Evolutionary conservation across 2,888 invertebrate species (phyloP), one percentile per base, ranked within the genome.

Genomic region (Chrysolina americana): DNA sequence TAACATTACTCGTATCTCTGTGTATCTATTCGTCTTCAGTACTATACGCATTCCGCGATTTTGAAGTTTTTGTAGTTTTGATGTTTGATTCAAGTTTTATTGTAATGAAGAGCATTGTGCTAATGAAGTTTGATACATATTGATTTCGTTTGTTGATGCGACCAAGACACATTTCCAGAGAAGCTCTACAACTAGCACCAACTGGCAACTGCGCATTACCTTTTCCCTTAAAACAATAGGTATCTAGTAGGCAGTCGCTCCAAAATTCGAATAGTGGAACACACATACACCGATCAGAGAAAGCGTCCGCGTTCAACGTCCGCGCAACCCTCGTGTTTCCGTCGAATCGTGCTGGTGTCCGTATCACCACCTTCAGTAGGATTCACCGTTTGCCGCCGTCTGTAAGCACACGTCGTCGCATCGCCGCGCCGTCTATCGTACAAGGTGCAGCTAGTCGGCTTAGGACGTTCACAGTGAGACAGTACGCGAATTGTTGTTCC

Each of bases 151-250:
- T 8, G 36, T 36, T 36, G 36, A 36, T 8, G 8, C 36, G 8
- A 3, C 36, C 36, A 36, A 36, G 21, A 53, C 11, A 11, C 13
- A 13, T 21, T 53, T 36, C 59, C 0, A 8, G 23, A n/a, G 15
- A 28, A 28, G 0, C 8, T 6, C n/a, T 23, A 5, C 68, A 73
- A 77, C 68, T 59, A 47, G 68, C 50, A 68, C 41, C 17, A 79
- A 68, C 76, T 68, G 77, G 79, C 79, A 79, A 77, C 77, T 56
- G 13, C 44, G 73, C 79, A 72, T 73, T 53, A 71, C 71, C 71
- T 76, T 62, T 72, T 59, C 76, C 76, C 78, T 75, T 78, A 76
- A 78, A 78, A 78, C 78, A 78, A 78, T 78, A 75, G 75, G 41
- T 13, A n/a, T n/a, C n/a, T n/a, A 17, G 23, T 78, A 75, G 75